These are phyloP conservation scores for Collichthys lucidus DNA, from an alignment of 2,113 vertebrate genomes.

Conservation along the genomic window DNA sequence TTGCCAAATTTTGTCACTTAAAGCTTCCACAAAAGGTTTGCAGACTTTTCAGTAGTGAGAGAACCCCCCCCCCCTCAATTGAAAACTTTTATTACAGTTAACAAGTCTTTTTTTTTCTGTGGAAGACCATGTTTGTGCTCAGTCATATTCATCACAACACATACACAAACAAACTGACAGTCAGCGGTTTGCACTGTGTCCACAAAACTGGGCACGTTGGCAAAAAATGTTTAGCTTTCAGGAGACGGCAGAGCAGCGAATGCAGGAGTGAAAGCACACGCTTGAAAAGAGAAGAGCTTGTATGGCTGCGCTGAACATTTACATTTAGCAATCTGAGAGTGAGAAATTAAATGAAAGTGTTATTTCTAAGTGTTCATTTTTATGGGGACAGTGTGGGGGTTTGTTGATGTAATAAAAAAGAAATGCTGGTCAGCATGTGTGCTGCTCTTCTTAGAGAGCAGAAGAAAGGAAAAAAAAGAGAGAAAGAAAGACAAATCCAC, in stretches of 20 bases:
- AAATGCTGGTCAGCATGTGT: constrained; percentile 50
- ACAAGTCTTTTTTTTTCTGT: constrained; percentile 48
- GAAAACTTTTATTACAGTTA: constrained; percentile 36
- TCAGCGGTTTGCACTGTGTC: constrained; percentile 72
- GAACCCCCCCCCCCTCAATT: constrained; percentile 16
- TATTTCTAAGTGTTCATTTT: constrained; percentile 28
- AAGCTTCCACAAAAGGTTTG: constrained; percentile 43
- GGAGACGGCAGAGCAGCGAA: constrained; percentile 24
- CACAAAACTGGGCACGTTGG: constrained; percentile 49
- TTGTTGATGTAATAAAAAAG: constrained; percentile 21
- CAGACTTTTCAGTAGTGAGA: constrained; percentile 28
- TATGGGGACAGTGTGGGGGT: constrained; percentile 4
- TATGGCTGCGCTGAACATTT: constrained; percentile 47
- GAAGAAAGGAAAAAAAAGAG: neutral
- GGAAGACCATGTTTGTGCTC: constrained; percentile 36
- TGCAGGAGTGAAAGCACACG: constrained; percentile 27
- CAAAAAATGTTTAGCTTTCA: constrained; percentile 55
- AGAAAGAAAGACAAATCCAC: neutral
- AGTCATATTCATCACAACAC: constrained; percentile 60
- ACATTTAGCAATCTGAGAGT: constrained; percentile 33
- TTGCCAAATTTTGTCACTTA: constrained; percentile 45
- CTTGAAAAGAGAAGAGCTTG: constrained; percentile 46
- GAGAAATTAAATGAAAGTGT: constrained; percentile 41
- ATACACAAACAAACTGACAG: constrained; percentile 60
- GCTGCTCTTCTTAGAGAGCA: constrained; percentile 3